Evolutionary conservation across 2,888 invertebrate species (phyloP), one percentile per base, ranked within the genome.

Genomic region (Platycheirus albimanus): DNA sequence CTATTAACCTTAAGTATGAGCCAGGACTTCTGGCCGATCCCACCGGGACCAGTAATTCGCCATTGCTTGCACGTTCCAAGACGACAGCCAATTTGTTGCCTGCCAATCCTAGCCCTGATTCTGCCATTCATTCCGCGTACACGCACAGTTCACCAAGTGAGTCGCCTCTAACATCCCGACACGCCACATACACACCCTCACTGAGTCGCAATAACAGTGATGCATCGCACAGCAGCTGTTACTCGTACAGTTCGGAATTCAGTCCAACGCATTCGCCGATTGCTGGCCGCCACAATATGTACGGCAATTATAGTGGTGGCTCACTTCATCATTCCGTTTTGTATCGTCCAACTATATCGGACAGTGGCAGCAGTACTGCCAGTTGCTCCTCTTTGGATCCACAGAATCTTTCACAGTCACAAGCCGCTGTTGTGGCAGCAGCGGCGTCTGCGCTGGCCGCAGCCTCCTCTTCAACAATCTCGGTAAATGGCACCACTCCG

Each of bases 261-360:
- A 95, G 95, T 84, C 96, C 96, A 28, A 96, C 96, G 15, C 96
- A 97, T 88, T 96, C 96, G 41, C 97, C 97, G n/a, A 95, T 97
- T 49, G 96, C 96, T 92, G 94, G 92, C 56, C 90, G 92, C 81
- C 94, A 91, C 89, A 92, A 91, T 30, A 87, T 90, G 6, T 88
- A 89, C 80, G 87, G 88, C 51, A 88, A 79, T 61, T 89, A 87
- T 41, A 88, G 89, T 84, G 88, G 88, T 8, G 56, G 64, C 17
- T 86, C 89, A 83, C 88, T 93, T 86, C 92, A 93, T 89, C 92
- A 92, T 88, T 92, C 92, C 86, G 91, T 92, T 20, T 88, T 93
- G 33, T 93, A 93, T 88, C 90, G 93, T 54, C 93, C 92, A 64
- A 89, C 92, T 36, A 90, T 91, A 17, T 78, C 58, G 8, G 77